Evolutionary conservation across 2,888 invertebrate species (phyloP).

Genomic region (Noctua janthina): DNA sequence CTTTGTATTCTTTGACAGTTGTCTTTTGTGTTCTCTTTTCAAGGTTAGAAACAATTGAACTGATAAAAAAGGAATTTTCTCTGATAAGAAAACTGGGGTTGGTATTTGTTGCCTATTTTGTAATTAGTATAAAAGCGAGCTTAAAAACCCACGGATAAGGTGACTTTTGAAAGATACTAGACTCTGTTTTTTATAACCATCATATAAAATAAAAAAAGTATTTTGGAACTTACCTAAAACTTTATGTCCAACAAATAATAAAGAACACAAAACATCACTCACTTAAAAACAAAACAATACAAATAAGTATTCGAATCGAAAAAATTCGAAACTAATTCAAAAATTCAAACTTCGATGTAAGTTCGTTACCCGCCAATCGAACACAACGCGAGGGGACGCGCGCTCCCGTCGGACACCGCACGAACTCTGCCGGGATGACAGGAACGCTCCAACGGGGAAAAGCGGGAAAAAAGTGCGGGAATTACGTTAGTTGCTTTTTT

Average conservation of each 20-base stretch:
- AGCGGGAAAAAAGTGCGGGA: slow-evolving; percentile 57
- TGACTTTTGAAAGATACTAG: neutral
- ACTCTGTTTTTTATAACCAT: neutral
- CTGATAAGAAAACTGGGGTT: slow-evolving; percentile 36
- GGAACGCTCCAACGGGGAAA: slow-evolving; percentile 55
- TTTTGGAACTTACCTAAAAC: slow-evolving; percentile 65
- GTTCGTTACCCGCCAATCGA: slow-evolving; percentile 69
- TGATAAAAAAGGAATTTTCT: slow-evolving; percentile 53
- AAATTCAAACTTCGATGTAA: slow-evolving; percentile 68
- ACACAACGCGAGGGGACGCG: slow-evolving; percentile 72
- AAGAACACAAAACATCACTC: slow-evolving; percentile 62
- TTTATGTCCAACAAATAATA: slow-evolving; percentile 67
- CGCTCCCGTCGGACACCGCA: slow-evolving; percentile 79
- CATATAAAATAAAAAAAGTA: neutral
- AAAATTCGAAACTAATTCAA: slow-evolving; percentile 42
- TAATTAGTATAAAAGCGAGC: neutral
- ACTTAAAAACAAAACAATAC: slow-evolving; percentile 57
- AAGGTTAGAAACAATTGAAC: slow-evolving; percentile 39
- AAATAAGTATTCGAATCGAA: slow-evolving; percentile 33
- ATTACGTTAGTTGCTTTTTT: slow-evolving; percentile 44
- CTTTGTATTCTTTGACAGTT: slow-evolving; percentile 32
- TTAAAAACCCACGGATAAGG: neutral
- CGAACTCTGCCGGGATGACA: slow-evolving; percentile 76
- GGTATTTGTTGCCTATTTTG: neutral
- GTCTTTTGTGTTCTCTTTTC: slow-evolving; percentile 21